Percentiles rank a stretch among this genome's conserved stretches.
These are phyloP conservation scores for Noturus placidus DNA, from an alignment of 2,113 vertebrate species.

Conservation along the genomic window DNA sequence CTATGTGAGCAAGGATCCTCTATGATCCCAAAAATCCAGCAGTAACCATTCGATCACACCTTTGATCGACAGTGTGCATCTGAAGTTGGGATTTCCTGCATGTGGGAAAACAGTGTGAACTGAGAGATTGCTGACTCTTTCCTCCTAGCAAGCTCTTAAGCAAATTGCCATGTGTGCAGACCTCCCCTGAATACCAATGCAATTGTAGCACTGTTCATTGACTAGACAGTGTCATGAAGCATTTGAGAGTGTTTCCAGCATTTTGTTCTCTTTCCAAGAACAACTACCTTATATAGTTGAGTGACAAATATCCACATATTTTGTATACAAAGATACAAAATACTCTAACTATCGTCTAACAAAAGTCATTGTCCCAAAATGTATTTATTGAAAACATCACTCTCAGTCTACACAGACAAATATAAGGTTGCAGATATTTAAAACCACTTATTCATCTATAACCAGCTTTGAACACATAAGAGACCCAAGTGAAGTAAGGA, in stretches of 20 bases:
- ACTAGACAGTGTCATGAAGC: conserved; percentile 28
- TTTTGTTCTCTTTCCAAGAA: conserved; percentile 26
- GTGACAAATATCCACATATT: conserved; percentile 1
- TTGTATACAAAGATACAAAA: background rate
- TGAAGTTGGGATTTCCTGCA: conserved; percentile 56
- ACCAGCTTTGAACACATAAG: background rate
- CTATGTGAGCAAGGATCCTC: conserved; percentile 32
- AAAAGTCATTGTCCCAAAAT: background rate
- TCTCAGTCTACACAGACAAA: background rate
- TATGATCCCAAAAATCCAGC: conserved; percentile 37
- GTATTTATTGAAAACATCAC: background rate
- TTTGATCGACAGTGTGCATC: conserved; percentile 55
- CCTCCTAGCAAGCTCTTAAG: conserved; percentile 53
- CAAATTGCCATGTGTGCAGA: conserved; percentile 47
- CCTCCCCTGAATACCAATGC: conserved; percentile 50
- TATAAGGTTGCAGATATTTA: background rate
- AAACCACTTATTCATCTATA: background rate
- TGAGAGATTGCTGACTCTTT: conserved; percentile 42
- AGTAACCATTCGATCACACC: conserved; percentile 48
- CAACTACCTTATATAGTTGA: background rate
- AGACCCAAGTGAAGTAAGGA: background rate
- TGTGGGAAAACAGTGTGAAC: conserved; percentile 54
- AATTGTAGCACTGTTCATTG: conserved; percentile 3
- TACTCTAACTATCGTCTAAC: background rate
- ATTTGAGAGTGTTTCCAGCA: conserved; percentile 3